Conservation (phyloP, 2,797 vertebrate genomes). For the Pseudocheirus occidentalis region DNA sequence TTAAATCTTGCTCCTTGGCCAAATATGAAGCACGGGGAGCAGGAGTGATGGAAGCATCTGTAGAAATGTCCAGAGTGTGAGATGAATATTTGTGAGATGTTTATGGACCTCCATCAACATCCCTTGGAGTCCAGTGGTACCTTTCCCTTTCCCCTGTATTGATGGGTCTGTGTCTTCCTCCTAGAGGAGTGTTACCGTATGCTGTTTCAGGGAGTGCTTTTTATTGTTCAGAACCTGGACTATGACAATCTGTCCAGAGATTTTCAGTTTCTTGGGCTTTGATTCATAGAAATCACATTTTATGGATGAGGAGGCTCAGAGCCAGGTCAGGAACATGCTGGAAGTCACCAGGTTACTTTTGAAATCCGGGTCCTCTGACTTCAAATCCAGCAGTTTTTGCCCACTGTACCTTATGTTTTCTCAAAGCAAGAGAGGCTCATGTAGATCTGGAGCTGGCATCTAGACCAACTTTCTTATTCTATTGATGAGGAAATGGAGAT, state of each 20-base stretch:
- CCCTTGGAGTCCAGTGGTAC: slow-evolving; percentile 49
- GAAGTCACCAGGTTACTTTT: not conserved
- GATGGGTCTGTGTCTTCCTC: not conserved
- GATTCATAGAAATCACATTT: not conserved
- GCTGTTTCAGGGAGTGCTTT: not conserved
- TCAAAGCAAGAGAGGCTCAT: not conserved
- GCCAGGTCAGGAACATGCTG: not conserved
- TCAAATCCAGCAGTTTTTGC: not conserved
- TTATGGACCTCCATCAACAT: slow-evolving; percentile 49
- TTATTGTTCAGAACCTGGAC: not conserved
- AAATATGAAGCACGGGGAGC: slow-evolving; percentile 48
- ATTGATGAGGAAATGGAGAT: not conserved
- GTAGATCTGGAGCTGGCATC: not conserved
- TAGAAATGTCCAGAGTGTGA: slow-evolving; percentile 59
- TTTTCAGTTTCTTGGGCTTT: not conserved
- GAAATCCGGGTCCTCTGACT: not conserved
- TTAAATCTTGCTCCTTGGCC: slow-evolving; percentile 58
- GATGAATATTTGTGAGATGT: slow-evolving; percentile 44
- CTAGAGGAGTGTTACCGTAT: not conserved
- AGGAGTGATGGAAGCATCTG: slow-evolving; percentile 70
- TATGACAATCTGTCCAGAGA: not conserved
- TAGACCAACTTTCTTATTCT: not conserved
- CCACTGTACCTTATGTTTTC: not conserved
- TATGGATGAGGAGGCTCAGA: not conserved
- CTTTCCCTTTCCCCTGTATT: slow-evolving; percentile 56